Conservation (phyloP, 1,140 invertebrate species). For the Chironomus striatipennis region DNA sequence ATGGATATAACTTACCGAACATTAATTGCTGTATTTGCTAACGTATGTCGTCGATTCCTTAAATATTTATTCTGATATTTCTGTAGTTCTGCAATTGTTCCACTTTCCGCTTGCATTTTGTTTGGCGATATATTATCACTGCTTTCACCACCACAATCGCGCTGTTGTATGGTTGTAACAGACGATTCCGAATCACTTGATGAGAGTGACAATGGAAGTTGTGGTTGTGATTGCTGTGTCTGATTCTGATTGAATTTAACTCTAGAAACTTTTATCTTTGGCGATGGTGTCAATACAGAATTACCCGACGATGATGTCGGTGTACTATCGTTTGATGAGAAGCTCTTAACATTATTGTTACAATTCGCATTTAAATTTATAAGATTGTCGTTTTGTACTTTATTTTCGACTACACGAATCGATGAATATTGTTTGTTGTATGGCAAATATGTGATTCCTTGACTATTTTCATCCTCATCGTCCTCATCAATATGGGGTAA, state of each 20-base stretch:
- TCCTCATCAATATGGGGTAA: conserved; percentile 52
- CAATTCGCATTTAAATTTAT: conserved; percentile 25
- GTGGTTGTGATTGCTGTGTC: conserved; percentile 34
- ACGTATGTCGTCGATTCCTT: conserved; percentile 70
- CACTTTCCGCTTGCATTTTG: conserved; percentile 77
- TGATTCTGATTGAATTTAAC: conserved; percentile 41
- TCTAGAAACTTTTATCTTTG: conserved; percentile 41
- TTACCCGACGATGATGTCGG: conserved; percentile 40
- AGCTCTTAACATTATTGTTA: conserved; percentile 27
- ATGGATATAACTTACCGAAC: neutral
- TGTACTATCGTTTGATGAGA: conserved; percentile 28
- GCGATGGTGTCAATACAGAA: conserved; percentile 43
- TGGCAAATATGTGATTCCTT: conserved; percentile 34
- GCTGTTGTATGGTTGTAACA: conserved; percentile 28
- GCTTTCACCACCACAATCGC: conserved; percentile 33
- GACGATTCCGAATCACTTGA: conserved; percentile 29
- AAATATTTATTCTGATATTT: conserved; percentile 76
- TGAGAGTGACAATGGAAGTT: conserved; percentile 27
- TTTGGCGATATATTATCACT: conserved; percentile 44
- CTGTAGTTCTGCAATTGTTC: conserved; percentile 75
- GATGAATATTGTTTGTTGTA: conserved; percentile 38
- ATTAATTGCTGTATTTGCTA: conserved; percentile 50
- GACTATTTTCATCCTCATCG: conserved; percentile 47
- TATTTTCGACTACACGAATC: conserved; percentile 41
- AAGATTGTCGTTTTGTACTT: conserved; percentile 31